phyloP scores from a whole-genome alignment of 2,113 vertebrate species.

The Clarias magur region DNA sequence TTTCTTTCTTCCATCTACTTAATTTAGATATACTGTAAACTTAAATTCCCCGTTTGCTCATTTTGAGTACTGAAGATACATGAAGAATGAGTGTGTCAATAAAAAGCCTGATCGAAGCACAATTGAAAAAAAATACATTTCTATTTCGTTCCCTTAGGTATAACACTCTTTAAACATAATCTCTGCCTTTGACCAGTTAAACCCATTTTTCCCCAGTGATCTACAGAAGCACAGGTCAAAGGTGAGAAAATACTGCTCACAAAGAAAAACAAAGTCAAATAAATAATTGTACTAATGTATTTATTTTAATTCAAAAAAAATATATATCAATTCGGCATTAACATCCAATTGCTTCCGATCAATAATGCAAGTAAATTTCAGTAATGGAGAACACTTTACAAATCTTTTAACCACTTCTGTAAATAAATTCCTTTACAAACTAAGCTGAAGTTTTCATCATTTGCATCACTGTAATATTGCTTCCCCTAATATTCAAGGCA shows the following conservation, averaged over 20 bases:
- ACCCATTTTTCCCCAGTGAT: neutral
- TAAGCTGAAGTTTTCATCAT: conserved; percentile 40
- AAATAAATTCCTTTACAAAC: conserved; percentile 44
- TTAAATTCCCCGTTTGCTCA: neutral
- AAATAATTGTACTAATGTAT: conserved; percentile 52
- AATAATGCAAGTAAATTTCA: conserved; percentile 41
- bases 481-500: conserved; percentile 57
- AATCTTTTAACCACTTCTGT: conserved; percentile 55
- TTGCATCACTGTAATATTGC: conserved; percentile 54
- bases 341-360: conserved; percentile 41
- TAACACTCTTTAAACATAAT: neutral
- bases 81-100: neutral
- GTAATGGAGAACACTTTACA: conserved; percentile 50
- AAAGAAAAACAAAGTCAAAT: neutral
- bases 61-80: neutral
- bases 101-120: neutral
- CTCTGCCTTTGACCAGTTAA: neutral
- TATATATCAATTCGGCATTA: conserved; percentile 49
- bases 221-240: neutral
- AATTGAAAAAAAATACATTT: neutral
- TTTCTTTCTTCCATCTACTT: too few relatives aligned
- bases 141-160: neutral
- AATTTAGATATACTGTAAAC: neutral
- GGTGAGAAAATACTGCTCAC: too few relatives aligned
- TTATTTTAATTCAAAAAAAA: conserved; percentile 66